These are phyloP conservation scores for Acleris sparsana DNA, from an alignment of 2,888 invertebrate genomes.

Conservation along the genomic window DNA sequence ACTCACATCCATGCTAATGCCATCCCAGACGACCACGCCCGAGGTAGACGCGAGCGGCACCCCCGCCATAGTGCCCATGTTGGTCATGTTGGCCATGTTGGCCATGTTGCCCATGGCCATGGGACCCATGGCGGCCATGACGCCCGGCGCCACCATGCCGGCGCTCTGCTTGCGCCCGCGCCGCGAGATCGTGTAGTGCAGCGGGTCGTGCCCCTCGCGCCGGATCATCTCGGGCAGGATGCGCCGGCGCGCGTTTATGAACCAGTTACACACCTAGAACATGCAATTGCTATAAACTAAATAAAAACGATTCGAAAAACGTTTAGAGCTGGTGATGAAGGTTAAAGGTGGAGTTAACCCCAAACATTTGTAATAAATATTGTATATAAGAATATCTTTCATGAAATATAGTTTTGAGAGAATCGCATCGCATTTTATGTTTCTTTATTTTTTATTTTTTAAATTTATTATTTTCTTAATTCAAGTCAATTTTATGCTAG, in stretches of 20 bases:
- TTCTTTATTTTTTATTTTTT: no score
- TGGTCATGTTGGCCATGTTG: slow-evolving; percentile 54
- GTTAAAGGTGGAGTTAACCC: no score
- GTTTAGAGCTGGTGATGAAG: no score
- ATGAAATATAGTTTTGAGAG: no score
- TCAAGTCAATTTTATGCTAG: no score
- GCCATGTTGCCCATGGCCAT: slow-evolving; percentile 40
- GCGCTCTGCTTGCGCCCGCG: slow-evolving; percentile 89
- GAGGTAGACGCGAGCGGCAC: slow-evolving; percentile 55
- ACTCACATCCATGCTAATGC: slow-evolving; percentile 68
- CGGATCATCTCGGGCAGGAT: slow-evolving; percentile 96
- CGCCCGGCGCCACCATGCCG: slow-evolving; percentile 45
- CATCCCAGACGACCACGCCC: slow-evolving; percentile 64
- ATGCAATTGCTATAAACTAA: no score
- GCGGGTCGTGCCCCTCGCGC: slow-evolving; percentile 94
- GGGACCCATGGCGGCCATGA: slow-evolving; percentile 37
- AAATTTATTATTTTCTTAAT: no score
- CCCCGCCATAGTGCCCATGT: slow-evolving; percentile 36
- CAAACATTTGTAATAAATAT: no score
- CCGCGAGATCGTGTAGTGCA: slow-evolving; percentile 95
- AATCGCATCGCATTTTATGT: background rate
- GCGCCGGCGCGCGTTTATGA: slow-evolving; percentile 95
- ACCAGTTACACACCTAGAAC: slow-evolving; percentile 94
- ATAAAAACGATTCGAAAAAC: no score
- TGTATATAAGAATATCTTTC: no score